These are phyloP conservation scores for Spodoptera picta DNA, from an alignment of 2,888 invertebrate genomes.

Conservation along the genomic window DNA sequence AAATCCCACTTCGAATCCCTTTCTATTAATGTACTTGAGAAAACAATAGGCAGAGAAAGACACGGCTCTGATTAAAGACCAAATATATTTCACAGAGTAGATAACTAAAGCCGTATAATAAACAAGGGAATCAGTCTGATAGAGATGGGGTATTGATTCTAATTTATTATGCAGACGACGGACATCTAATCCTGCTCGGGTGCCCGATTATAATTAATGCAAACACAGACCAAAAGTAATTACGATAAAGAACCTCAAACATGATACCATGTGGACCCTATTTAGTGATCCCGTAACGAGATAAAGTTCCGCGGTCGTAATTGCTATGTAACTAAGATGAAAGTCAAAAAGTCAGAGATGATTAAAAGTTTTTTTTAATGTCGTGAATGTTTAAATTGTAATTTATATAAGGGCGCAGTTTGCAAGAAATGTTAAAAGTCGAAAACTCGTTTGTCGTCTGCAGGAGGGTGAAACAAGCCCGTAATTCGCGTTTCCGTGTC, in stretches of 20 bases:
- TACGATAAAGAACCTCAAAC: constrained; percentile 59
- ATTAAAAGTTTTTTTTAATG: constrained; percentile 64
- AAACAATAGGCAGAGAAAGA: constrained; percentile 47
- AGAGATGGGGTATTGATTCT: constrained; percentile 66
- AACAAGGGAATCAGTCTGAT: constrained; percentile 60
- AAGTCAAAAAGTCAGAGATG: constrained; percentile 48
- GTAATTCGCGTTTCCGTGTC: constrained; percentile 76
- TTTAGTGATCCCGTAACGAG: constrained; percentile 31
- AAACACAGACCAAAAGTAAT: constrained; percentile 67
- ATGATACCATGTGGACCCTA: constrained; percentile 39
- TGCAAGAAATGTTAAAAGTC: constrained; percentile 74
- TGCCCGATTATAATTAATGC: constrained; percentile 64
- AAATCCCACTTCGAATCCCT: constrained; percentile 45
- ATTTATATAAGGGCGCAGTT: constrained; percentile 71
- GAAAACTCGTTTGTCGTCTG: constrained; percentile 73
- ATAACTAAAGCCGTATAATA: constrained; percentile 60
- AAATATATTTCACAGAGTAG: constrained; percentile 47
- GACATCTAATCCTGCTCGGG: constrained; percentile 67
- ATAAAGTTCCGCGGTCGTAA: constrained; percentile 29
- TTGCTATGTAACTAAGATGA: constrained; percentile 11
- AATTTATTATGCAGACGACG: constrained; percentile 73
- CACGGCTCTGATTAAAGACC: constrained; percentile 49
- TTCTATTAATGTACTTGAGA: constrained; percentile 46
- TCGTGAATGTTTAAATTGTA: constrained; percentile 74
- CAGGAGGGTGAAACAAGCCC: constrained; percentile 65